Conservation (phyloP, 2,797 vertebrate species). For the Phoxinus dragarum region DNA sequence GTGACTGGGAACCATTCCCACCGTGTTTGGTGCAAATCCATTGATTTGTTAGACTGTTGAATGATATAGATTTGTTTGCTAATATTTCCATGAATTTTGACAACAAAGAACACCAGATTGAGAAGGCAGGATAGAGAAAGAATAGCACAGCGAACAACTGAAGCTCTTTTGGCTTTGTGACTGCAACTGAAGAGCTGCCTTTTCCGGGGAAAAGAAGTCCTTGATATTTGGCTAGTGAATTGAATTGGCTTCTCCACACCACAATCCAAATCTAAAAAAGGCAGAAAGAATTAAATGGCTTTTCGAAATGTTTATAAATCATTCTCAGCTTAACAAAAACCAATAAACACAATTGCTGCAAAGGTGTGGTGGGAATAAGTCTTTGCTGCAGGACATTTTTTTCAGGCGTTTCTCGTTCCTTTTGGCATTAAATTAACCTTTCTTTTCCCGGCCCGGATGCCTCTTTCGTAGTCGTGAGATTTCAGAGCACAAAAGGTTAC, state of each 20-base stretch:
- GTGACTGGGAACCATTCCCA: background rate
- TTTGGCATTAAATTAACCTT: slow-evolving; percentile 57
- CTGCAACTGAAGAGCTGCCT: slow-evolving; percentile 43
- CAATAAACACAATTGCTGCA: slow-evolving; percentile 56
- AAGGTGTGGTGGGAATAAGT: slow-evolving; percentile 32
- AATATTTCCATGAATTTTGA: background rate
- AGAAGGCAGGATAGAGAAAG: background rate
- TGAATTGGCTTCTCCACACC: slow-evolving; percentile 54
- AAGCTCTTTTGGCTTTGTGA: slow-evolving; percentile 23
- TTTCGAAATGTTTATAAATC: slow-evolving; percentile 61
- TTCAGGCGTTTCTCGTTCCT: slow-evolving; percentile 26
- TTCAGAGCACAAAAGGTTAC: slow-evolving; percentile 46
- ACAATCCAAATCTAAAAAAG: slow-evolving; percentile 52
- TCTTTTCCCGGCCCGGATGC: slow-evolving; percentile 37
- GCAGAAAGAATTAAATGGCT: slow-evolving; percentile 62
- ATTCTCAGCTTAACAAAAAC: slow-evolving; percentile 59
- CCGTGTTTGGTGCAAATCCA: background rate
- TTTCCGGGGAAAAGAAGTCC: slow-evolving; percentile 52
- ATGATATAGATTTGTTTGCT: background rate
- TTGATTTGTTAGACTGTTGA: slow-evolving; percentile 2
- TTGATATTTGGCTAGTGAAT: slow-evolving; percentile 59
- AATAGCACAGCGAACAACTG: background rate
- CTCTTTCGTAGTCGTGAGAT: slow-evolving; percentile 26
- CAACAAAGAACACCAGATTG: background rate
- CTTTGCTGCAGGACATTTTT: slow-evolving; percentile 43